Evolutionary conservation across 1,140 invertebrate species (phyloP), one percentile per base, ranked within the genome.

Genomic region (Venustaconcha ellipsiformis): DNA sequence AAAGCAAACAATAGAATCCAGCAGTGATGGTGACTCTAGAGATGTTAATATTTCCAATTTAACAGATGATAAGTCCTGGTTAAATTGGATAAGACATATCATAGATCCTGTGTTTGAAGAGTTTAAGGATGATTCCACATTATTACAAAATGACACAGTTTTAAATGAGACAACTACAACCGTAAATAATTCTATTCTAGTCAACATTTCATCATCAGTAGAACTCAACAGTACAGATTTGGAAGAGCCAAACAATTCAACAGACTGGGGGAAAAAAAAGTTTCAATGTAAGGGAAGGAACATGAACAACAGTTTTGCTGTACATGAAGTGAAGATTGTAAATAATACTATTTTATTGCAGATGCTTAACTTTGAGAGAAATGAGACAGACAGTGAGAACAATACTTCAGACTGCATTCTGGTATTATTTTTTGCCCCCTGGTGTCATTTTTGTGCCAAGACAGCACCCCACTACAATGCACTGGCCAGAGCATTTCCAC

Each of bases 401-500:
- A 48, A 48, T 48, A 48, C 37, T 8, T 48, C 88, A 84, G 75
- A 90, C 89, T 98, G 97, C 91, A 92, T 87, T 26, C 94, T 67
- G 81, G 93, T 98, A 0, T 91, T 98, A 76, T 99, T 99, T 89
- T 98, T 95, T 90, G 95, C 96, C 0, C 93, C 93, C 67, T 95
- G 94, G 87, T 98, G 97, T 89, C 93, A 95, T 56, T 97, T 97
- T 82, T 97, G 96, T 88, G 94, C 95, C 73, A 93, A 94, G 83
- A 95, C 96, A 48, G 96, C 96, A 13, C 95, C 95, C 8, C 93
- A 96, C 87, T 96, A 95, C 81, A 99, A 98, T 92, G 95, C 96
- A 2, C 87, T 99, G 84, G 95, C 92, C 76, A 92, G 94, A 84
- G 94, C 94, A 8, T 98, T 96, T 91, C 96, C 96, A 14, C 93